A percentile compares a stretch with the other conserved stretches of the same genome.
Evolutionary conservation across 2,888 invertebrate species (phyloP).

Genomic region (Watsonalla cultraria): DNA sequence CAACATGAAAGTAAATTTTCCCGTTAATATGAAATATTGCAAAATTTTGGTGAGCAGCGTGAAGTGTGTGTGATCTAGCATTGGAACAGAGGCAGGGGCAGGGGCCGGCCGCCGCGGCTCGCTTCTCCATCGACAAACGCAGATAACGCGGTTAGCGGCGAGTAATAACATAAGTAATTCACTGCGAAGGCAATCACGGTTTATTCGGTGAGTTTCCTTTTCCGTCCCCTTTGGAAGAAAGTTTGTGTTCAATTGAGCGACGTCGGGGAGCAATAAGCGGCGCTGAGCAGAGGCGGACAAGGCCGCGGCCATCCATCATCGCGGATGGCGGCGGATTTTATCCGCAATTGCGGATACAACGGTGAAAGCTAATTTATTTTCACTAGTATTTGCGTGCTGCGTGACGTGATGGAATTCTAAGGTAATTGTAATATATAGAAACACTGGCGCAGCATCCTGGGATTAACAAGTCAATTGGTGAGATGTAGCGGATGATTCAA

Average conservation of each 20-base stretch:
- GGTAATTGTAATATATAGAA: background rate
- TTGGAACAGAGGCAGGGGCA: too few species aligned
- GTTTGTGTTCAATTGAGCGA: constrained; percentile 10
- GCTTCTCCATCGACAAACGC: background rate
- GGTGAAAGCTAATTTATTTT: constrained; percentile 19
- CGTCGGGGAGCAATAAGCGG: constrained; percentile 9
- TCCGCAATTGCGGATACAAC: constrained; percentile 10
- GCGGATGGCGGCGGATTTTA: constrained; percentile 22
- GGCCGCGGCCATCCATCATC: constrained; percentile 30
- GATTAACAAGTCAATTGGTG: too few species aligned
- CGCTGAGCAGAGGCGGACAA: background rate
- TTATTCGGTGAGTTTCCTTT: constrained; percentile 3
- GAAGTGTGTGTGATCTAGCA: too few species aligned
- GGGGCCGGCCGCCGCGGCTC: background rate
- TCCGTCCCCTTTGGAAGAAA: constrained; percentile 4
- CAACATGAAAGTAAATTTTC: too few species aligned
- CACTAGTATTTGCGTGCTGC: background rate
- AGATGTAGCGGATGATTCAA: too few species aligned
- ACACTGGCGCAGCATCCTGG: too few species aligned
- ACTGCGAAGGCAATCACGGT: constrained; percentile 3
- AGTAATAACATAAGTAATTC: constrained; percentile 3
- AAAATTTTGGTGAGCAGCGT: too few species aligned
- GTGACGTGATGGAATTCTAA: background rate
- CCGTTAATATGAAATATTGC: too few species aligned
- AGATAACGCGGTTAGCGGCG: constrained; percentile 3